Evolutionary conservation across 2,888 invertebrate genomes (phyloP).

Genomic region (Atethmia centrago): DNA sequence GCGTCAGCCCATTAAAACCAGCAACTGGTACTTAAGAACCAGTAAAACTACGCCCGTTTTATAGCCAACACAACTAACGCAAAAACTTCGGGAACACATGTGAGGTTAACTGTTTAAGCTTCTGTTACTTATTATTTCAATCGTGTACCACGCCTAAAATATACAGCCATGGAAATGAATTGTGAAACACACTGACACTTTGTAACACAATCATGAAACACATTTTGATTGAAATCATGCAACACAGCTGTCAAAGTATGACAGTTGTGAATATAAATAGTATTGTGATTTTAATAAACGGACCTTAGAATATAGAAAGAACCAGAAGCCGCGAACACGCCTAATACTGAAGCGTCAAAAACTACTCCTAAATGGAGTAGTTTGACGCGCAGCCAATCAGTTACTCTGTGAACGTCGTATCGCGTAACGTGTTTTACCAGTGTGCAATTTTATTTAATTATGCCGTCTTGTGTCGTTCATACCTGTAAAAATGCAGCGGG

Average conservation of each 20-base stretch:
- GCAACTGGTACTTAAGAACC: neutral
- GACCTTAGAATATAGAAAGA: no score
- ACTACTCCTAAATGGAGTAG: no score
- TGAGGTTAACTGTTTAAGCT: neutral
- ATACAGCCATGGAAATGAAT: neutral
- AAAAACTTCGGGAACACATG: conserved; percentile 1
- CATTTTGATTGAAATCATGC: neutral
- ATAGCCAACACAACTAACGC: neutral
- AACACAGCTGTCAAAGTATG: neutral
- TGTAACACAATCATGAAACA: neutral
- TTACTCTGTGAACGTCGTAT: no score
- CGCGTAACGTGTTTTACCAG: no score
- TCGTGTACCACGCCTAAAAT: neutral
- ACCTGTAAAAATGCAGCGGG: no score
- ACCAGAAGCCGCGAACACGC: no score
- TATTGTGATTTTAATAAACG: no score
- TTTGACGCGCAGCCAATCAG: no score
- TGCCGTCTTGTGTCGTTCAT: no score
- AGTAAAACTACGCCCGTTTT: neutral
- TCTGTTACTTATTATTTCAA: neutral
- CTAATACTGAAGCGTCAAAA: no score
- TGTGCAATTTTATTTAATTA: no score
- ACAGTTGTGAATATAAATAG: no score
- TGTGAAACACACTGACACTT: neutral
- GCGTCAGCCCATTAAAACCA: neutral